These are phyloP conservation scores for Osmerus mordax DNA, from an alignment of 2,113 vertebrate species.

Conservation along the genomic window DNA sequence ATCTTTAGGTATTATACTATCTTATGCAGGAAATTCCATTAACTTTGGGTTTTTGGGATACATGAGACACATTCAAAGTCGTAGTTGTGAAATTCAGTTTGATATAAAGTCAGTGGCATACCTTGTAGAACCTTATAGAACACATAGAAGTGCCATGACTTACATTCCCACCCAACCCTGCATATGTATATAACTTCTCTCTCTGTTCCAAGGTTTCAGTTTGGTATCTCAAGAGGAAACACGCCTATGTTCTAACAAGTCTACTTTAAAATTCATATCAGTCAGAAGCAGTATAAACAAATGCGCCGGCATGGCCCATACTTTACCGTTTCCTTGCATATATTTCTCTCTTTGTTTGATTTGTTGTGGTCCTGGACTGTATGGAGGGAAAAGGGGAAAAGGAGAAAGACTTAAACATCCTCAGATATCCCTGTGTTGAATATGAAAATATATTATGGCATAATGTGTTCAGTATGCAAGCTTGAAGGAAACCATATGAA, in stretches of 20 bases:
- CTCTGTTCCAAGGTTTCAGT: not conserved
- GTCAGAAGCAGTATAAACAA: conserved; percentile 8
- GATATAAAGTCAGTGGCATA: not conserved
- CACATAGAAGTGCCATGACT: not conserved
- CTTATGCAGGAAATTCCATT: too few relatives aligned
- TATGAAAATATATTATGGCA: conserved; percentile 70
- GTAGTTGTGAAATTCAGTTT: conserved; percentile 4
- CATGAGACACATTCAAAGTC: conserved; percentile 4
- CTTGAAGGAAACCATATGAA: conserved; percentile 72
- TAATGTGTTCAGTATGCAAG: conserved; percentile 81
- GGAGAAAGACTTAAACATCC: conserved; percentile 41
- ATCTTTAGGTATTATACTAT: too few relatives aligned
- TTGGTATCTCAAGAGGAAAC: conserved; percentile 20
- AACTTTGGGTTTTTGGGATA: not conserved
- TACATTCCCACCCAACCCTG: conserved; percentile 18
- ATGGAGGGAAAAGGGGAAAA: conserved; percentile 36
- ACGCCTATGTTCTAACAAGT: conserved; percentile 12
- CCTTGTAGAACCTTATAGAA: too few relatives aligned
- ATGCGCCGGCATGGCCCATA: conserved; percentile 25
- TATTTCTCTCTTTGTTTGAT: conserved; percentile 43
- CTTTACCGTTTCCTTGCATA: conserved; percentile 27
- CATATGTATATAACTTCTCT: not conserved
- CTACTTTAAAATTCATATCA: conserved; percentile 31
- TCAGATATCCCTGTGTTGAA: conserved; percentile 48
- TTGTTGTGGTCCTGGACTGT: conserved; percentile 29